Conservation (phyloP, 2,113 vertebrate species). For the Grantiella picta region DNA sequence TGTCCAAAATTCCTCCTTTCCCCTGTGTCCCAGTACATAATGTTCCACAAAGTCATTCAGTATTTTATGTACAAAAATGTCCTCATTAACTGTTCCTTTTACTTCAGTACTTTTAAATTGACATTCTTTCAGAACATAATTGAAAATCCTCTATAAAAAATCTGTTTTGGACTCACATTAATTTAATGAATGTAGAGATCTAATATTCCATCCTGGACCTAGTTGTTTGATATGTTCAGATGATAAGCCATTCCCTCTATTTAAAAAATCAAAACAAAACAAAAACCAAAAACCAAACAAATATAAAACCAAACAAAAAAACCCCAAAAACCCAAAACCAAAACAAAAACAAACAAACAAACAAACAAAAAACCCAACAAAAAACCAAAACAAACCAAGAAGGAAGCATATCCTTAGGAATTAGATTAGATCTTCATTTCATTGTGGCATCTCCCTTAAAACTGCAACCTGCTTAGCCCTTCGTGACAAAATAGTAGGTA, state of each 20-base stretch:
- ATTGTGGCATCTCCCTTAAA: not conserved
- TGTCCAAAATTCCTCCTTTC: not conserved
- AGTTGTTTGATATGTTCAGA: not conserved
- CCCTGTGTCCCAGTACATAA: not conserved
- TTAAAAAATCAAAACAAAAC: no score
- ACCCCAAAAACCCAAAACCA: no score
- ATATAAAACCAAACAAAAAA: no score
- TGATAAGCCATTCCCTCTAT: not conserved
- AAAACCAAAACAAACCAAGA: not conserved
- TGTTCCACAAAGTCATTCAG: not conserved
- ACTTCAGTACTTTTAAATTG: not conserved
- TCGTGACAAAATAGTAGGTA: not conserved
- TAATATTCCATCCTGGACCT: not conserved
- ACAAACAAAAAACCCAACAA: no score
- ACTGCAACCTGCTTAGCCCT: not conserved
- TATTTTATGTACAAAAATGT: not conserved
- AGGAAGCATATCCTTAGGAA: not conserved
- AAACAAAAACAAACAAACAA: no score
- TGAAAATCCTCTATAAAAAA: not conserved
- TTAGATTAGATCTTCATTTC: not conserved
- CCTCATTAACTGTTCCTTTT: not conserved
- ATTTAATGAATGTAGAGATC: not conserved
- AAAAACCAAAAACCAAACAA: no score
- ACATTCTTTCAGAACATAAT: not conserved
- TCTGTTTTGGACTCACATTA: not conserved